A percentile compares a stretch with the other conserved stretches of the same genome.
Conservation (phyloP, 2,113 vertebrate genomes). For the Canis aureus region DNA sequence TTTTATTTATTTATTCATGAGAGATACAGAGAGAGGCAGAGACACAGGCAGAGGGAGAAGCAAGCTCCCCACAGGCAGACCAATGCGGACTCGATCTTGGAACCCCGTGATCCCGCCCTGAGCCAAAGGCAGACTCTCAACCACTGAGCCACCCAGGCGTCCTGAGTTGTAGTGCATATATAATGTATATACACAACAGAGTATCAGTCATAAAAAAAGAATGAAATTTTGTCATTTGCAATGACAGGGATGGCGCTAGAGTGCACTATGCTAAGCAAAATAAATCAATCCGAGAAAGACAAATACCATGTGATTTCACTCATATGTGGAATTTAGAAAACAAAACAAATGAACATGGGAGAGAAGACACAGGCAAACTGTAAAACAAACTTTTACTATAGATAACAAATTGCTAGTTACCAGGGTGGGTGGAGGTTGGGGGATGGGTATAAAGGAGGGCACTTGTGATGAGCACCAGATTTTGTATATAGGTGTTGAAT, state of each 20-base stretch:
- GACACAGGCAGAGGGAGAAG: no score
- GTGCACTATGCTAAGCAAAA: neutral
- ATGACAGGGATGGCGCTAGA: neutral
- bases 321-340: neutral
- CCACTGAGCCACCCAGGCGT: no score
- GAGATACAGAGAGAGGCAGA: no score
- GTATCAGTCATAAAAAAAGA: neutral
- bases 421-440: neutral
- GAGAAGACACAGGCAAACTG: neutral
- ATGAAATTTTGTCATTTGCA: neutral
- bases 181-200: neutral
- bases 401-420: neutral
- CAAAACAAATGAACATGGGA: neutral
- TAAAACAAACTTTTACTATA: neutral
- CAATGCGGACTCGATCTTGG: no score
- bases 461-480: neutral
- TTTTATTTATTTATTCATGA: no score
- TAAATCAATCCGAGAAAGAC: neutral
- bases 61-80: no score
- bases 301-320: neutral
- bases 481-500: neutral
- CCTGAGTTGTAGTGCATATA: neutral
- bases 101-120: no score
- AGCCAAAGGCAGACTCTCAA: no score
- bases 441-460: neutral